Conservation (phyloP, 1,140 invertebrate species). For the Trypoxylus dichotomus region DNA sequence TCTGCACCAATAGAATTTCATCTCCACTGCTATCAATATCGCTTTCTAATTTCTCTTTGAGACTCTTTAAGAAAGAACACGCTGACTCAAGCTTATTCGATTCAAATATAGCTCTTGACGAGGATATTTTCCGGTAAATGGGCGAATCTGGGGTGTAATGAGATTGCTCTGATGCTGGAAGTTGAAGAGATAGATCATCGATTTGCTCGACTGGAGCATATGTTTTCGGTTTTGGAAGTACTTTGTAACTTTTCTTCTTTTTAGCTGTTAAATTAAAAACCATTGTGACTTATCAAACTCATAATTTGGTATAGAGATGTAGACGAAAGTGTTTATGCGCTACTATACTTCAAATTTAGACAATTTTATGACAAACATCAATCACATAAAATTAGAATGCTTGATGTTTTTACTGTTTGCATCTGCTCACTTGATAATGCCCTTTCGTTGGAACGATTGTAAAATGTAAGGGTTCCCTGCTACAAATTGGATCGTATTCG, state of each 20-base stretch:
- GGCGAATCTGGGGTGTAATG: background rate
- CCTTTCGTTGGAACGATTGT: too few species aligned
- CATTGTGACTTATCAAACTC: background rate
- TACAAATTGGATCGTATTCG: too few species aligned
- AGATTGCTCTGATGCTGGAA: background rate
- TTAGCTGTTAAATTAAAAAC: conserved; percentile 10
- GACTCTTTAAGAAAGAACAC: background rate
- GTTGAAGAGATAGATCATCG: background rate
- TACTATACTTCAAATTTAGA: background rate
- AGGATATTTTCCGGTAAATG: background rate
- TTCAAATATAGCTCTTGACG: background rate
- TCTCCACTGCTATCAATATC: background rate
- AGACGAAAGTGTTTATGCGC: too few species aligned
- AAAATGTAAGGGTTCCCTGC: too few species aligned
- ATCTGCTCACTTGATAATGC: too few species aligned
- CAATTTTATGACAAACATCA: background rate
- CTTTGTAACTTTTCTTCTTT: background rate
- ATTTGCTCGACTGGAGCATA: background rate
- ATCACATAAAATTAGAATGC: too few species aligned
- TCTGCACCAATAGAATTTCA: background rate
- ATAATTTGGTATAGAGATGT: background rate
- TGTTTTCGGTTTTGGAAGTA: background rate
- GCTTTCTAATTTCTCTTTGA: background rate
- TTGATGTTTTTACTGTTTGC: too few species aligned
- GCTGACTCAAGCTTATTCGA: conserved; percentile 7